Evolutionary conservation across 1,140 invertebrate species (phyloP), one percentile per base, ranked within the genome.

Genomic region (Microplitis mediator): DNA sequence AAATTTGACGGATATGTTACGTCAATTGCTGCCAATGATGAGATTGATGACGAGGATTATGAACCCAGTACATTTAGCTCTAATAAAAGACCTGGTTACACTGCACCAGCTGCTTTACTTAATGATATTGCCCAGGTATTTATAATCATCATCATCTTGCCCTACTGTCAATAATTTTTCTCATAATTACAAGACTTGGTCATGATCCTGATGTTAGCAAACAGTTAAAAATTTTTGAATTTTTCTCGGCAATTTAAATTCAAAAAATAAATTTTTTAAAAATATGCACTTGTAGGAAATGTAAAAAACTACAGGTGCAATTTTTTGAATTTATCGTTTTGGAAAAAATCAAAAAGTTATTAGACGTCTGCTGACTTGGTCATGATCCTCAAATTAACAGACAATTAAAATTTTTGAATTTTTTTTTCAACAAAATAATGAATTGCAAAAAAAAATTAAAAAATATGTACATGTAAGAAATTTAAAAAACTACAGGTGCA

Each of bases 1-100:
- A 95, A 95, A 84, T 98, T 94, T 88, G 95, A 95, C 82, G 96
- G 95, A 45, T 98, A 98, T 88, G 95, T 97, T 52, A 97, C 95
- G 69, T 98, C 97, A 0, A 98, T 98, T 88, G 96, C 96, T 67
- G 93, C 96, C 0, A 97, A 96, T 88, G 95, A 96, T 88, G 95
- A 96, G 85, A 89, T 90, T 50, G 95, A 97, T 86, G 95, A 97
- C 77, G 96, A 97, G 84, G 95, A 97, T 80, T 94, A 95, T 82
- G 92, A 93, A 66, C 88, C 89, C 4, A 89, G 90, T 45, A 89
- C 91, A 16, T 91, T 91, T 63, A 88, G 88, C 69, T 90, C 93
- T 78, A 91, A 91, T 83, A 90, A 93, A 81, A 89, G 92, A 75
- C 86, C 91, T n/a, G 92, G 92, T 0, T 95, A 95, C 76, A 95